Percentiles rank a stretch among this genome's conserved stretches.
Evolutionary conservation across 2,888 invertebrate species (phyloP).

Genomic region (Muscina levida): DNA sequence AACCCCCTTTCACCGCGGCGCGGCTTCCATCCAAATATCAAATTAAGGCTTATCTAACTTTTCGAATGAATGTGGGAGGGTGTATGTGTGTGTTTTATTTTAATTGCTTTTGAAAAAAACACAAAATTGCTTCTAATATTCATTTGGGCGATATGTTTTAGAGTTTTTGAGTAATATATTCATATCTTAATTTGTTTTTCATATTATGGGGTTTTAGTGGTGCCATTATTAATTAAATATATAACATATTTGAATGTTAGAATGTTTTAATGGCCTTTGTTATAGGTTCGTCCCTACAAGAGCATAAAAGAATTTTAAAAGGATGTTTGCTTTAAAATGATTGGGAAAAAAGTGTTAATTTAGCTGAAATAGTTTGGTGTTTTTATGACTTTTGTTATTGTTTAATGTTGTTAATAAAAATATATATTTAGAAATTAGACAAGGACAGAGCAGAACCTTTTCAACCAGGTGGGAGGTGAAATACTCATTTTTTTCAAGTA

Average conservation of each 20-base stretch:
- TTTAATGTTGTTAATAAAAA: neutral
- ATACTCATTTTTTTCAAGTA: no score
- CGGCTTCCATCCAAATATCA: neutral
- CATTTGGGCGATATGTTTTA: constrained; percentile 24
- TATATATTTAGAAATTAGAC: no score
- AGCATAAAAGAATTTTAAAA: neutral
- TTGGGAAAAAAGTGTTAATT: constrained; percentile 34
- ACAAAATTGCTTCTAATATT: constrained; percentile 27
- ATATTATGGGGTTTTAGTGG: constrained; percentile 61
- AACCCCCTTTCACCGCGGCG: neutral
- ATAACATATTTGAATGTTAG: constrained; percentile 52
- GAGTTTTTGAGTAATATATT: constrained; percentile 30
- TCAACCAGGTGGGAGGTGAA: no score
- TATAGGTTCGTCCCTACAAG: constrained; percentile 24
- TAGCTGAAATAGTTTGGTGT: constrained; percentile 20
- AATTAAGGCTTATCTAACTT: constrained; percentile 61
- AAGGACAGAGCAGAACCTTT: no score
- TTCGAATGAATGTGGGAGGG: no score
- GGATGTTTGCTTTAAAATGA: no score
- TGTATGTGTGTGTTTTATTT: constrained; percentile 70
- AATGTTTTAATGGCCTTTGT: constrained; percentile 57
- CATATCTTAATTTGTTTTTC: constrained; percentile 51
- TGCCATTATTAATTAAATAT: constrained; percentile 65
- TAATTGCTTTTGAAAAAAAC: constrained; percentile 70
- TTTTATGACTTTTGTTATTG: constrained; percentile 26